A percentile compares a stretch with the other conserved stretches of the same genome.
These are phyloP conservation scores for Erebia ligea DNA, from an alignment of 2,888 invertebrate species.

Conservation along the genomic window DNA sequence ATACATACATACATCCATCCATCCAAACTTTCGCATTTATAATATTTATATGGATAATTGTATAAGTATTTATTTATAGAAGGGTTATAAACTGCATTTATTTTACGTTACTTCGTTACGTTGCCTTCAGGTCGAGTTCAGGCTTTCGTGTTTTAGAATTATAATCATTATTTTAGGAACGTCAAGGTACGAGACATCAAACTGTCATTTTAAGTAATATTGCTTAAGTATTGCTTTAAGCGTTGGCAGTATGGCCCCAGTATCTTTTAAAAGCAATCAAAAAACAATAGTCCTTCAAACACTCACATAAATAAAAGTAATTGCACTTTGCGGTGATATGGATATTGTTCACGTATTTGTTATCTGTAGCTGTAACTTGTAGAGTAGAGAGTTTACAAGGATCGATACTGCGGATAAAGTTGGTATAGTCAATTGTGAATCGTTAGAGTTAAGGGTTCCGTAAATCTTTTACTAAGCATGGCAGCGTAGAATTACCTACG, in stretches of 20 bases:
- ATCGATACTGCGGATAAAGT: slow-evolving; percentile 3
- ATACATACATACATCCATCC: no score
- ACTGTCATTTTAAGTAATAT: no score
- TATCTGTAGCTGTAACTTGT: slow-evolving; percentile 36
- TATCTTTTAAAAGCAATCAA: background rate
- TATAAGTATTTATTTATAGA: no score
- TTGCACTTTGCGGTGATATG: slow-evolving; percentile 15
- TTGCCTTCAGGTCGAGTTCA: background rate
- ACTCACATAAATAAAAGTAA: slow-evolving; percentile 16
- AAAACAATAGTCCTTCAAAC: slow-evolving; percentile 7
- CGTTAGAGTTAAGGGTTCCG: slow-evolving; percentile 13
- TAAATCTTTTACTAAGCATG: background rate
- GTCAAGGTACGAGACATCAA: no score
- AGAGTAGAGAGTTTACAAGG: slow-evolving; percentile 32
- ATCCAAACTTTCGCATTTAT: no score
- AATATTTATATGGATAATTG: no score
- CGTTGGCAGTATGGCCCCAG: no score
- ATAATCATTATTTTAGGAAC: no score
- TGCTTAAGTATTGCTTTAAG: no score
- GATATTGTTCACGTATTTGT: slow-evolving; percentile 33
- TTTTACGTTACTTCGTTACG: no score
- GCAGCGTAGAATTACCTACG: background rate
- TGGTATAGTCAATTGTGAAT: background rate
- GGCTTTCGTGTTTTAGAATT: no score
- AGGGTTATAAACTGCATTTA: no score